Evolutionary conservation across 2,888 invertebrate genomes (phyloP), one percentile per base, ranked within the genome.

Genomic region (Morinoia aosen): DNA sequence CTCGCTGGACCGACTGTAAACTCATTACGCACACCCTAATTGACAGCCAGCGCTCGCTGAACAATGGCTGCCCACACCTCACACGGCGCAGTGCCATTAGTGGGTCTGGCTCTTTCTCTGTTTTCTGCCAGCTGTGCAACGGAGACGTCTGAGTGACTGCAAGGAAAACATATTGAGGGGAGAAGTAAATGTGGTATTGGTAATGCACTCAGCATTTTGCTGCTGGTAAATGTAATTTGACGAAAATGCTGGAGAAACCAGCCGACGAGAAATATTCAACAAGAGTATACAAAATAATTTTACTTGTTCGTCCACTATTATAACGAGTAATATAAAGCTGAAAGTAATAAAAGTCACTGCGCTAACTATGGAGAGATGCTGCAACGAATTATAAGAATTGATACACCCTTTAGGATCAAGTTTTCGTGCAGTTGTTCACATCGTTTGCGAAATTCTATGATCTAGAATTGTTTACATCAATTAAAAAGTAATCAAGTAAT

Each of bases 51-150:
- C 76, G 10, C 76, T 10, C 8, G 76, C 76, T 76, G 76, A 76
- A 76, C 76, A 76, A 76, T 76, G 76, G 76, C 76, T 76, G 76
- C 76, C 76, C 76, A 76, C 76, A 76, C 76, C 76, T 76, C 76
- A 76, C 76, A 76, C 76, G 16, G 76, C 19, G 33, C 76, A 76
- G 25, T 76, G 76, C 76, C 76, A 76, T 76, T 76, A 76, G 76
- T 76, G 76, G 33, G 76, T 33, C 76, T 76, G 12, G 76, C 33
- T 76, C 76, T 76, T 76, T 33, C 76, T 16, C 25, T 76, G 76
- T 76, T 19, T 33, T 76, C 76, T 76, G 76, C 76, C 19, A 76
- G 25, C 25, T 76, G 76, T 76, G 76, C 76, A 10, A 33, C 76
- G 76, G 8, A 16, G 76, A 33, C 76, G 76, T 19, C 76, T 76